phyloP scores from a whole-genome alignment of 2,888 invertebrate species.

The Lepidochrysops patricia region DNA sequence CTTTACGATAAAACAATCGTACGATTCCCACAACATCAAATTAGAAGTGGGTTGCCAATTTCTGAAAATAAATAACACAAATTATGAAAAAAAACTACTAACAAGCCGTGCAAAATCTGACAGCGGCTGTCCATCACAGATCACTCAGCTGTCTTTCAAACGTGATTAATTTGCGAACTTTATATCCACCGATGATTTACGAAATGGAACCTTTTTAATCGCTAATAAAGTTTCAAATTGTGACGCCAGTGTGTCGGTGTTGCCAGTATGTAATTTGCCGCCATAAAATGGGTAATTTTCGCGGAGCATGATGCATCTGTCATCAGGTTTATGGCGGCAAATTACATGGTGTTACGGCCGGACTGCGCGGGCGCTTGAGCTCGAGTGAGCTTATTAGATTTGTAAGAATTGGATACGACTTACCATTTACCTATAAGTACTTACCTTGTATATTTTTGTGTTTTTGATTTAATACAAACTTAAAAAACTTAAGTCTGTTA shows the following conservation, averaged over 20 bases:
- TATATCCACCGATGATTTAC: not conserved
- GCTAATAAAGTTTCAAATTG: not conserved
- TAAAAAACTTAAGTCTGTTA: no score
- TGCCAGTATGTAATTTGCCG: constrained; percentile 36
- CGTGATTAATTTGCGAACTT: constrained; percentile 11
- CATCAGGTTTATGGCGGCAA: constrained; percentile 51
- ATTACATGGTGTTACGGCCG: constrained; percentile 29
- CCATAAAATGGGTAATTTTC: constrained; percentile 36
- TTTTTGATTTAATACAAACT: no score
- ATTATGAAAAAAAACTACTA: constrained; percentile 15
- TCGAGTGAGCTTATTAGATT: constrained; percentile 4
- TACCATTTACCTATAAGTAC: no score
- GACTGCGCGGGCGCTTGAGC: constrained; percentile 22
- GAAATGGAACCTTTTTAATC: not conserved
- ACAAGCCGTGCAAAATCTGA: constrained; percentile 14
- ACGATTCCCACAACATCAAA: not conserved
- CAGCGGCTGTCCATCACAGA: constrained; percentile 19
- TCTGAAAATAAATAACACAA: constrained; percentile 6
- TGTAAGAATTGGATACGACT: not conserved
- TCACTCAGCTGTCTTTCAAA: constrained; percentile 20
- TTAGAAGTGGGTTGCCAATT: constrained; percentile 2
- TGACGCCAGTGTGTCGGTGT: not conserved
- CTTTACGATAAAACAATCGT: no score
- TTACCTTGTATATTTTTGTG: no score
- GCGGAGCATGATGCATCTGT: constrained; percentile 42